phyloP scores from a whole-genome alignment of 2,113 vertebrate genomes.

The Rafetus swinhoei region DNA sequence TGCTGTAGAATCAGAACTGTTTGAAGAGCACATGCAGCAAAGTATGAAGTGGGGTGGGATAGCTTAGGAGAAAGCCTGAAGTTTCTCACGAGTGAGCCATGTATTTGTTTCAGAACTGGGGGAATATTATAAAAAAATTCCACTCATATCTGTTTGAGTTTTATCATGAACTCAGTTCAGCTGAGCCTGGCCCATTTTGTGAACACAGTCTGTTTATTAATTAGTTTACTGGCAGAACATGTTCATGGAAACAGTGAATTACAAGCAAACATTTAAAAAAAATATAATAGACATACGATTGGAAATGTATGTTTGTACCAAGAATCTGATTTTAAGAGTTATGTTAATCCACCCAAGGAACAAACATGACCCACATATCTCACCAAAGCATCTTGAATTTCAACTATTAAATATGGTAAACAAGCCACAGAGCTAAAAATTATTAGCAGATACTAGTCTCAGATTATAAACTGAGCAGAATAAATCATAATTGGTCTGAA shows the following conservation, averaged over 20 bases:
- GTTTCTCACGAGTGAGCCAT: not conserved
- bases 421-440: not conserved
- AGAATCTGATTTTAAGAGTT: not conserved
- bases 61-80: not conserved
- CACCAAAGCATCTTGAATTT: not conserved
- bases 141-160: not conserved
- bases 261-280: rapidly evolving
- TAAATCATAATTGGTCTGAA: not conserved
- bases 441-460: not conserved
- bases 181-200: not conserved
- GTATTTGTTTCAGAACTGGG: not conserved
- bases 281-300: not conserved
- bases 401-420: not conserved
- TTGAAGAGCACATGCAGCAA: not conserved
- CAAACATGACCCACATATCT: not conserved
- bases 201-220: not conserved
- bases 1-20: not conserved
- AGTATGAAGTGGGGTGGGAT: not conserved
- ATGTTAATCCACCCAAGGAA: not conserved
- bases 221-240: not conserved
- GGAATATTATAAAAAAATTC: not conserved
- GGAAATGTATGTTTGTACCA: not conserved
- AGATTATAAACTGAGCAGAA: not conserved
- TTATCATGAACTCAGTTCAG: not conserved
- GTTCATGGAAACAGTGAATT: not conserved